These are phyloP conservation scores for Vanessa atalanta DNA, from an alignment of 1,140 invertebrate species.

Conservation along the genomic window DNA sequence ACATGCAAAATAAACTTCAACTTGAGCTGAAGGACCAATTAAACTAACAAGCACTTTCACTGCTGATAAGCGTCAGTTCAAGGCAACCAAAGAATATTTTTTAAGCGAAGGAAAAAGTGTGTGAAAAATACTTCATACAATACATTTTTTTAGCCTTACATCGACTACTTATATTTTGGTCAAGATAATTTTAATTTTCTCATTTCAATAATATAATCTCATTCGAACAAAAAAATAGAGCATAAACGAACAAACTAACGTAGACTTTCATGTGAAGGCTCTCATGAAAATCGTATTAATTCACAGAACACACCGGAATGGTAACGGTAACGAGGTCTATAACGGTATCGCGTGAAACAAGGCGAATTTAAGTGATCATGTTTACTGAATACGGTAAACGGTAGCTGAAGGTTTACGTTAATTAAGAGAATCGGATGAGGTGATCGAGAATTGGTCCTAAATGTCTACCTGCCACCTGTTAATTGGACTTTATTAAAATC, in stretches of 20 bases:
- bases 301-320: constrained; percentile 55
- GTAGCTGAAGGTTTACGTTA: constrained; percentile 70
- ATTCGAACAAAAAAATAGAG: background rate
- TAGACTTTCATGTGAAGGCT: constrained; percentile 13
- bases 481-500: constrained; percentile 51
- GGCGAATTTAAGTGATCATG: constrained; percentile 57
- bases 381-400: constrained; percentile 65
- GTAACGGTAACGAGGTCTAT: constrained; percentile 61
- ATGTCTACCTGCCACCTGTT: constrained; percentile 45
- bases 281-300: constrained; percentile 46
- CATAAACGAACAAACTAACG: background rate
- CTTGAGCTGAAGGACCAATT: constrained; percentile 57
- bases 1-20: constrained; percentile 57
- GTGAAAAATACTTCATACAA: background rate
- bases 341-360: constrained; percentile 59
- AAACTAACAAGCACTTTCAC: constrained; percentile 75
- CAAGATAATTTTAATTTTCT: background rate
- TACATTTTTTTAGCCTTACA: background rate
- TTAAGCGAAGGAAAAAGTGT: constrained; percentile 43
- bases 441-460: constrained; percentile 54
- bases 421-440: constrained; percentile 64
- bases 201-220: background rate
- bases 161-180: too few species aligned
- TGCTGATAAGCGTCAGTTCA: constrained; percentile 62
- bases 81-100: constrained; percentile 59